These are phyloP conservation scores for mouse (Mus musculus) DNA, from an alignment of 2,113 vertebrate genomes.

Conservation along the genomic window GRCm39 chr14:35822501-35823000, in stretches of 20 bases:
- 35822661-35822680: neutral
- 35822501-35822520: neutral
- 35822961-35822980: neutral
- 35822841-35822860: too few relatives aligned
- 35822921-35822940: too few relatives aligned
- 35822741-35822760: neutral
- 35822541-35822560: neutral
- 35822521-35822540: neutral
- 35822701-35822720: rapidly evolving
- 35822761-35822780: neutral
- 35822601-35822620: neutral
- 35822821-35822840: neutral
- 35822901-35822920: neutral
- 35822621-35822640: neutral
- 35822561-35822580: neutral
- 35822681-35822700: neutral
- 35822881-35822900: too few relatives aligned
- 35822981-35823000: too few relatives aligned
- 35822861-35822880: neutral
- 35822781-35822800: too few relatives aligned
- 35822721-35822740: neutral
- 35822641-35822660: neutral
- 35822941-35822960: rapidly evolving
- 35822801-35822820: too few relatives aligned
- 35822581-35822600: neutral